These are phyloP conservation scores for Odontocolon sp. DNA, from an alignment of 2,888 invertebrate genomes.

Conservation along the genomic window DNA sequence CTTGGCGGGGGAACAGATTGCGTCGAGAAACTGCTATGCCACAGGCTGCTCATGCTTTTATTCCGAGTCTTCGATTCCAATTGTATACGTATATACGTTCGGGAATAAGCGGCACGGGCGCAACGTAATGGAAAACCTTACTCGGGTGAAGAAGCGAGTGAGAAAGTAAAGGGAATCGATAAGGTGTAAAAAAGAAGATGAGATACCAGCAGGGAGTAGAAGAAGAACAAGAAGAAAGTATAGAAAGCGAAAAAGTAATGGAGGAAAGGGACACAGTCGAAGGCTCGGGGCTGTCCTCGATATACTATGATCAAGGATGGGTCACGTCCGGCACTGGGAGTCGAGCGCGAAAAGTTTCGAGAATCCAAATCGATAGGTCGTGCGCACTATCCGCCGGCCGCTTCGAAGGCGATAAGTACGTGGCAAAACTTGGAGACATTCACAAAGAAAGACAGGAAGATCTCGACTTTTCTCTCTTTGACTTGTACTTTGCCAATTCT, in stretches of 20 bases:
- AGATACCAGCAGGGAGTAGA: not conserved
- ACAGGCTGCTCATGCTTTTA: too few species aligned
- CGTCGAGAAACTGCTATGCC: too few species aligned
- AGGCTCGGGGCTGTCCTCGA: not conserved
- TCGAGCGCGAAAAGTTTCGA: constrained; percentile 64
- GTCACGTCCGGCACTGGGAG: constrained; percentile 43
- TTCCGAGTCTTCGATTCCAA: constrained; percentile 26
- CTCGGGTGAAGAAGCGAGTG: not conserved
- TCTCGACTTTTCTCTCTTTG: constrained; percentile 44
- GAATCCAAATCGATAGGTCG: constrained; percentile 73
- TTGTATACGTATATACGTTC: constrained; percentile 9
- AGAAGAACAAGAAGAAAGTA: not conserved
- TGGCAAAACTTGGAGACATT: constrained; percentile 59
- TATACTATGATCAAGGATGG: not conserved
- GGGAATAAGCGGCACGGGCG: constrained; percentile 24
- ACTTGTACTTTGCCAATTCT: constrained; percentile 6
- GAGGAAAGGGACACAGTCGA: not conserved
- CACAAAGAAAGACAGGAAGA: constrained; percentile 40
- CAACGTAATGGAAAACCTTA: constrained; percentile 31
- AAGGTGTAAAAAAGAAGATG: not conserved
- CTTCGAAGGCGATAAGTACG: constrained; percentile 62
- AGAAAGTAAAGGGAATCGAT: not conserved
- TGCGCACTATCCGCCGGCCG: constrained; percentile 25
- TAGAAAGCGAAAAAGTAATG: not conserved
- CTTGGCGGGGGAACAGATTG: constrained; percentile 40